Base-by-base conservation (phyloP, 2,113 vertebrate genomes). In the Panthera tigris region DNA sequence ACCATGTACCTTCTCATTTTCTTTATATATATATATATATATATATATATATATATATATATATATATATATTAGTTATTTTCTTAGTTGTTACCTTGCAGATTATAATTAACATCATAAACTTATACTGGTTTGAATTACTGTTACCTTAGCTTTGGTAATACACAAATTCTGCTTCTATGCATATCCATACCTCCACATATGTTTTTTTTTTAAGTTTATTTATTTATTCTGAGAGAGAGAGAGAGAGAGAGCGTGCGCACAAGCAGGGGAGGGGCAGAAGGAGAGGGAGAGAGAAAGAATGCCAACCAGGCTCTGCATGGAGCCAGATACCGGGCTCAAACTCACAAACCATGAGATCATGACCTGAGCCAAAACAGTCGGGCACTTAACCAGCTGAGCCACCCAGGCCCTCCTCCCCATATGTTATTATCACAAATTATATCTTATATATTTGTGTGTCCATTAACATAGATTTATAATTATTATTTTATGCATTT, bases 61-160 rank as follows among this genome's bases (percentile, higher is more conserved):
- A 19, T 19, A 19, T 55, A 55, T 19, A 55, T 14, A 19, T 19
- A 55, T 55, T 81, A 52, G n/a, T 41, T 65, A 66, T 83, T 48
- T 93, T 93, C n/a, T 41, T 79, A 84, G 29, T 83, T 74, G 57
- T 87, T 82, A 52, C 13, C 15, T 33, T 84, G 31, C 21, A 11
- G 68, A 63, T 92, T 92, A 61, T 71, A 97, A 68, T 89, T 84
- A 93, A 45, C 39, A 91, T 90, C 29, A 45, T 65, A 76, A 87
- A 73, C 15, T 86, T 91, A n/a, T 27, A 82, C 50, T 71, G 91
- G 41, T 88, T 88, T 94, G 18, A 91, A 68, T 94, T 88, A 69
- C 71, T 78, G 69, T 9, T 29, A 82, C 18, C 29, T 78, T 93
- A 95, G 45, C 15, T 96, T 84, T 45, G 71, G 7, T 91, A 82